Percentiles rank a stretch among this genome's conserved stretches.
Conservation (phyloP, 2,888 invertebrate species). For the Julus scandinavius region DNA sequence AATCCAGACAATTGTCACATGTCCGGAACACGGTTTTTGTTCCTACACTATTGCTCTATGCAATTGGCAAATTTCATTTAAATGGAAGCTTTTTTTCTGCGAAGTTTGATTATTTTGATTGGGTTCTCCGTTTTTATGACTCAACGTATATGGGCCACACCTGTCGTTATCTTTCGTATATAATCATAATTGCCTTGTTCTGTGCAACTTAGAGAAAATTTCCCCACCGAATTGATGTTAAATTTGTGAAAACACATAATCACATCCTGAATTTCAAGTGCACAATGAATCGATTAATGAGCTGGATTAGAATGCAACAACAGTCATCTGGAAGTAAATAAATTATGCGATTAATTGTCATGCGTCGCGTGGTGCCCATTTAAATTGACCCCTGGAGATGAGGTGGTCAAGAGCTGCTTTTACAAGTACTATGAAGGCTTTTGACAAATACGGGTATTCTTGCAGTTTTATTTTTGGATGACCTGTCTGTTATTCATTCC, state of each 20-base stretch:
- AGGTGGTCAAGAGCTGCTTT: not conserved
- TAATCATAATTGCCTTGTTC: no score
- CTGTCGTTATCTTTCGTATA: no score
- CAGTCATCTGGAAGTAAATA: slow-evolving; percentile 1
- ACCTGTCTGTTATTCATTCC: slow-evolving; percentile 28
- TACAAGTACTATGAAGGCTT: not conserved
- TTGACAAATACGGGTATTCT: not conserved
- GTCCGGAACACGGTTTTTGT: no score
- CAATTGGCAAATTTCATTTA: no score
- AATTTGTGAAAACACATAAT: not conserved
- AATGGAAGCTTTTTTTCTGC: no score
- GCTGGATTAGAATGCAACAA: not conserved
- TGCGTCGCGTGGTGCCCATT: not conserved
- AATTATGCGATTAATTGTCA: slow-evolving; percentile 26
- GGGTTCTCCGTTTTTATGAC: no score
- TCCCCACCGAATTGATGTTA: no score
- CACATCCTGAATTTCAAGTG: not conserved
- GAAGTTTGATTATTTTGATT: no score
- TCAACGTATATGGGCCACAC: no score
- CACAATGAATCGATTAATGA: not conserved
- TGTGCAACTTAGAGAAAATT: no score
- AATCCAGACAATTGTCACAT: no score
- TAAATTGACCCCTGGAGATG: slow-evolving; percentile 3
- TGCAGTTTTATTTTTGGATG: not conserved
- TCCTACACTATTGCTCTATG: no score